phyloP scores from a whole-genome alignment of 2,113 vertebrate species.

The Echinops telfairi region DNA sequence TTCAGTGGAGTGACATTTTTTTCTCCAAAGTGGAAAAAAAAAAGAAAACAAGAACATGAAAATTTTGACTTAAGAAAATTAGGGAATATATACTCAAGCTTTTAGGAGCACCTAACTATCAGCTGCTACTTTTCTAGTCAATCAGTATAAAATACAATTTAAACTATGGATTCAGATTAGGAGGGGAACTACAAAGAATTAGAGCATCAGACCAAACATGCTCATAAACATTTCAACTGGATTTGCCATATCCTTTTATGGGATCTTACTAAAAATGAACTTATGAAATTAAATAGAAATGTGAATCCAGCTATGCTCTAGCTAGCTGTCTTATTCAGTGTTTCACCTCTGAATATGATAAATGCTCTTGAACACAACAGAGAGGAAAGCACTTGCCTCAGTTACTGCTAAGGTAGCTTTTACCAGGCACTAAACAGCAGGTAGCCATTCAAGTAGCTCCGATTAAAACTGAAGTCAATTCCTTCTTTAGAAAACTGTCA shows the following conservation, averaged over 20 bases:
- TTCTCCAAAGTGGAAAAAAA: neutral
- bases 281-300: conserved; percentile 22
- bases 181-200: conserved; percentile 69
- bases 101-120: neutral
- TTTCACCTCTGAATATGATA: conserved; percentile 28
- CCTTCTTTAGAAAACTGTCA: conserved; percentile 88
- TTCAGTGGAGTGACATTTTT: neutral
- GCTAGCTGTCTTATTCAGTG: conserved; percentile 27
- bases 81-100: neutral
- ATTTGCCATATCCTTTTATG: conserved; percentile 64
- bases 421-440: conserved; percentile 85
- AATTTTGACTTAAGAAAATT: conserved; percentile 33
- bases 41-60: neutral
- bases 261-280: conserved; percentile 39
- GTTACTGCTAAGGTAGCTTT: conserved; percentile 71
- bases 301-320: neutral
- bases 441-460: conserved; percentile 86
- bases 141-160: conserved; percentile 27
- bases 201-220: conserved; percentile 29
- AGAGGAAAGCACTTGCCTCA: conserved; percentile 67
- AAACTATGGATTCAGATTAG: conserved; percentile 66
- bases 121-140: neutral
- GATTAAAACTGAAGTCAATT: conserved; percentile 89
- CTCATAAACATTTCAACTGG: conserved; percentile 1
- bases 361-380: conserved; percentile 53